Evolutionary conservation across 2,888 invertebrate genomes (phyloP).

Genomic region (Xestia sexstrigata): DNA sequence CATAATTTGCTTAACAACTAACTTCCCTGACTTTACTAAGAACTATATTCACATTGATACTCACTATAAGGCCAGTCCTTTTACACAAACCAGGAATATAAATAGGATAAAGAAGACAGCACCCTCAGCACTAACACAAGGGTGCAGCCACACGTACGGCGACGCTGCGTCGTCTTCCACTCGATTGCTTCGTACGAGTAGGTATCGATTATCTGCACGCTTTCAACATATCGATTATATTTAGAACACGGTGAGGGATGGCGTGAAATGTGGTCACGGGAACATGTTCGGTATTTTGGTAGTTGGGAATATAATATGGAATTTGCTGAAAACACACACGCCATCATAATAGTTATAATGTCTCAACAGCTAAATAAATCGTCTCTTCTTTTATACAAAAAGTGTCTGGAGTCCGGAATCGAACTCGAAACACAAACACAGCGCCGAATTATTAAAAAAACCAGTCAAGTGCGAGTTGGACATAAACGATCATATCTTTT

Average conservation of each 20-base stretch:
- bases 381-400: not conserved
- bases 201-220: slow-evolving; percentile 80
- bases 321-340: not conserved
- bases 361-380: not conserved
- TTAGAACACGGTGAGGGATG: slow-evolving; percentile 49
- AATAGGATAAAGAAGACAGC: slow-evolving; percentile 24
- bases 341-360: not conserved
- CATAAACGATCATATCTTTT: no score
- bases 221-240: slow-evolving; percentile 55
- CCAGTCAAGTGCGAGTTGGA: no score
- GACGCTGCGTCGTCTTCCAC: slow-evolving; percentile 53
- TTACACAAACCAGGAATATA: not conserved
- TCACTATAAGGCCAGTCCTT: not conserved
- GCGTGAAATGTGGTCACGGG: slow-evolving; percentile 36
- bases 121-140: slow-evolving; percentile 36
- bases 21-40: not conserved
- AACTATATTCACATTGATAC: not conserved
- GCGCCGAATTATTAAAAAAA: not conserved
- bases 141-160: slow-evolving; percentile 73
- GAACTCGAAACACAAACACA: not conserved
- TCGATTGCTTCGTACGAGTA: slow-evolving; percentile 52
- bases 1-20: not conserved
- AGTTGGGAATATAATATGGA: slow-evolving; percentile 4
- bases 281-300: slow-evolving; percentile 13
- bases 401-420: not conserved